phyloP scores from a whole-genome alignment of 2,888 invertebrate species.

The Acanthosepion lycidas region DNA sequence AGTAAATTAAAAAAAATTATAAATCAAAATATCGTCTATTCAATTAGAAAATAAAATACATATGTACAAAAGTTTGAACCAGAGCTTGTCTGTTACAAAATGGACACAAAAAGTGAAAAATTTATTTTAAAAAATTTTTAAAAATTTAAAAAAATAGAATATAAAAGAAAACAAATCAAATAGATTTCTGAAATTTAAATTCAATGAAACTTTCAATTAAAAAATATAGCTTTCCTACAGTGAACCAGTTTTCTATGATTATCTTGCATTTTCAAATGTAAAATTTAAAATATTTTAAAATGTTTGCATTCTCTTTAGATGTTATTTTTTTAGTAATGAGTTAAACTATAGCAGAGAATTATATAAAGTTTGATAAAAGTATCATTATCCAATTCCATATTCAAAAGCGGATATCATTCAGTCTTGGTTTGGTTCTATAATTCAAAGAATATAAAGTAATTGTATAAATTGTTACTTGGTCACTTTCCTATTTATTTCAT shows the following conservation, averaged over 20 bases:
- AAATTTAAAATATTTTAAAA: background rate
- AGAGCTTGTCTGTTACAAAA: background rate
- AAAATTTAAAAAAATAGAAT: background rate
- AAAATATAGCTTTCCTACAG: background rate
- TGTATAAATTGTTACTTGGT: background rate
- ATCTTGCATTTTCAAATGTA: background rate
- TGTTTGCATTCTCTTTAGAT: background rate
- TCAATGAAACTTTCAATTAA: background rate
- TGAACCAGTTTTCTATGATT: background rate
- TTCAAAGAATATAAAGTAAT: background rate
- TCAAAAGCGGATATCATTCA: background rate
- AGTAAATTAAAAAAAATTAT: background rate
- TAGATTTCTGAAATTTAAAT: too few species aligned
- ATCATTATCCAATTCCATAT: background rate
- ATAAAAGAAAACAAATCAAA: background rate
- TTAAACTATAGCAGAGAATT: background rate
- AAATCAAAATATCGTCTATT: background rate
- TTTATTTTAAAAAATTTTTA: background rate
- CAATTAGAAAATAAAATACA: background rate
- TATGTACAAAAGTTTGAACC: background rate
- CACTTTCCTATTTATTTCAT: background rate
- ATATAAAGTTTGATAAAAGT: background rate
- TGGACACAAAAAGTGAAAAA: background rate
- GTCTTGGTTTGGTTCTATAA: too few species aligned
- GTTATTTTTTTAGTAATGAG: too few species aligned